Evolutionary conservation across 1,140 invertebrate genomes (phyloP).

Genomic region (Adoxophyes honmai): DNA sequence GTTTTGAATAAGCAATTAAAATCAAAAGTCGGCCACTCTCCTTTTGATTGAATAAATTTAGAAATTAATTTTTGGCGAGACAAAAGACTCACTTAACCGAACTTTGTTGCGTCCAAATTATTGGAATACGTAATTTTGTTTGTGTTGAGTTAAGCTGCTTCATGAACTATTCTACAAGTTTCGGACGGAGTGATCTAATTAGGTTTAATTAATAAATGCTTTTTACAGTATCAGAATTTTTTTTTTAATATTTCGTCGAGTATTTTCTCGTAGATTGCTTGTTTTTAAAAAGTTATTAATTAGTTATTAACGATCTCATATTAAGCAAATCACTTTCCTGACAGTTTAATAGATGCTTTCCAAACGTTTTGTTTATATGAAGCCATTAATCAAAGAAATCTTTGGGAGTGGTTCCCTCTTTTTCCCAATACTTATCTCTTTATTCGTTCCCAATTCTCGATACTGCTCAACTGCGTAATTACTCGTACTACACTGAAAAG

Average conservation of each 20-base stretch:
- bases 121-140: conserved; percentile 21
- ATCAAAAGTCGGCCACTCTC: conserved; percentile 16
- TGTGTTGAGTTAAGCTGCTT: conserved; percentile 12
- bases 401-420: conserved; percentile 13
- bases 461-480: conserved; percentile 21
- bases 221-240: too few species aligned
- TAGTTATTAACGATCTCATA: background rate
- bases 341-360: conserved; percentile 17
- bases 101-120: conserved; percentile 22
- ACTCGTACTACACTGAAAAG: background rate
- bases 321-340: conserved; percentile 21
- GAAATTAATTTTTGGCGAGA: conserved; percentile 26
- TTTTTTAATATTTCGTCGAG: too few species aligned
- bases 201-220: too few species aligned
- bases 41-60: conserved; percentile 32
- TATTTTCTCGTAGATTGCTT: too few species aligned
- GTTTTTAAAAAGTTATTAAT: too few species aligned
- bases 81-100: conserved; percentile 22
- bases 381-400: conserved; percentile 33
- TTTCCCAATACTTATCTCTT: conserved; percentile 20
- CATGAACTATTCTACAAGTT: conserved; percentile 4
- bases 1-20: conserved; percentile 29
- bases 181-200: too few species aligned
- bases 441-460: conserved; percentile 12
- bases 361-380: conserved; percentile 20